Percentiles rank a stretch among this genome's conserved stretches.
These are phyloP conservation scores for Diabrotica undecimpunctata DNA, from an alignment of 1,140 invertebrate species.

Conservation along the genomic window DNA sequence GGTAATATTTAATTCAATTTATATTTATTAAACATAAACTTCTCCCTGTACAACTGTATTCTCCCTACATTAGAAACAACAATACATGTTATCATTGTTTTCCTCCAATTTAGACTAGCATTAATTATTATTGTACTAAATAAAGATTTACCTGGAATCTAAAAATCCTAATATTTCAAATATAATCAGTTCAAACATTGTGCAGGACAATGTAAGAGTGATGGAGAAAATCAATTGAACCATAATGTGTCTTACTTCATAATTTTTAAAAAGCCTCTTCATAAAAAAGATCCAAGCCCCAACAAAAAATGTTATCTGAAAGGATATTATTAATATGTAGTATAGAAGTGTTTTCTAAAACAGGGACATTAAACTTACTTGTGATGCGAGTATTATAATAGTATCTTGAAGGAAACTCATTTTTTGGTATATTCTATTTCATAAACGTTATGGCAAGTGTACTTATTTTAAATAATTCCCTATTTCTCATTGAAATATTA, in stretches of 20 bases:
- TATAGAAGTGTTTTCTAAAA: conserved; percentile 12
- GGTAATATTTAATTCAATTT: too few relatives aligned
- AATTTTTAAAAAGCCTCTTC: conserved; percentile 96
- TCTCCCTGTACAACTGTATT: too few relatives aligned
- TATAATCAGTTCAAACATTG: conserved; percentile 99
- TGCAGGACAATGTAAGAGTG: conserved; percentile 96
- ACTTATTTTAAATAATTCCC: too few relatives aligned
- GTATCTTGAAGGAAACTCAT: conserved; percentile 69
- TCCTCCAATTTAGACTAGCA: too few relatives aligned
- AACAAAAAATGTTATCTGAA: conserved; percentile 89
- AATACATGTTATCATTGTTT: too few relatives aligned
- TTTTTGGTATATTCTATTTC: conserved; percentile 31
- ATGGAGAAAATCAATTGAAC: conserved; percentile 96
- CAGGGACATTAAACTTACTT: conserved; percentile 51
- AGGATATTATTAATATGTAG: conserved; percentile 38
- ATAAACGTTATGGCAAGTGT: conserved; percentile 7
- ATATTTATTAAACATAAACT: too few relatives aligned
- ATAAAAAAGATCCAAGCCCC: conserved; percentile 99
- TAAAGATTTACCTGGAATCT: conserved; percentile 56
- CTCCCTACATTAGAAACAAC: too few relatives aligned
- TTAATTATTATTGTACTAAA: too few relatives aligned
- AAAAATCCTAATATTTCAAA: conserved; percentile 97
- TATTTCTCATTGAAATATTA: too few relatives aligned
- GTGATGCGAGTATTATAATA: conserved; percentile 63
- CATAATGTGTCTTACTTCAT: conserved; percentile 92